Evolutionary conservation across 2,797 vertebrate genomes (phyloP), one percentile per base, ranked within the genome.

Genomic region (Bufotes viridis): DNA sequence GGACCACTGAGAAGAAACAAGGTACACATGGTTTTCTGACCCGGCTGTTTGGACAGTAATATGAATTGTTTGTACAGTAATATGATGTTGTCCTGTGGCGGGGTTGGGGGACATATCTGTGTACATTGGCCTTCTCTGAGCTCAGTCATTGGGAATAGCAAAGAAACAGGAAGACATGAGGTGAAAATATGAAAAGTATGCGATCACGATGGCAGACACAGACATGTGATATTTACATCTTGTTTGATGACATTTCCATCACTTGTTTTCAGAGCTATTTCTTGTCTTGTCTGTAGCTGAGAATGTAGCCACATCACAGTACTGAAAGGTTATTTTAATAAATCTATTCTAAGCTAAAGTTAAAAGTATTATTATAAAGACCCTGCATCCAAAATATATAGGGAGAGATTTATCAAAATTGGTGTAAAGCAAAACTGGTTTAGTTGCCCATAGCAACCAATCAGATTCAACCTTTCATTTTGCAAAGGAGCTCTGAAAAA

Each of bases 111-210:
- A 67, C 60, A 61, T 70, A 81, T 14, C 79, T 67, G 76, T 89
- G 49, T 69, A 78, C 65, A 70, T 78, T 86, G 84, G 60, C 70
- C 72, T 86, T 58, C 51, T 82, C 26, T 60, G 22, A 81, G 26
- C 69, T 2, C 69, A 76, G 72, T 86, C 78, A 82, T 69, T 63
- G 55, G 22, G 29, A 67, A 76, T 82, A 69, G 85, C 57, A 70
- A 74, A 81, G 85, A 75, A 81, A 85, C 84, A 86, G 88, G 78
- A 82, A 89, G 79, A 74, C 81, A 34, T 53, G 81, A 86, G 78
- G 83, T 85, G 83, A 82, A 88, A 88, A 82, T 85, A 88, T 86
- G 83, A 86, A 53, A 89, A 89, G 78, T 67, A 89, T 89, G 78
- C 49, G 84, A 82, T 81, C 83, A 61, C 81, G 60, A 89, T 86